Evolutionary conservation across 2,113 vertebrate genomes (phyloP).

Genomic region (Ptychochromis oligacanthus): DNA sequence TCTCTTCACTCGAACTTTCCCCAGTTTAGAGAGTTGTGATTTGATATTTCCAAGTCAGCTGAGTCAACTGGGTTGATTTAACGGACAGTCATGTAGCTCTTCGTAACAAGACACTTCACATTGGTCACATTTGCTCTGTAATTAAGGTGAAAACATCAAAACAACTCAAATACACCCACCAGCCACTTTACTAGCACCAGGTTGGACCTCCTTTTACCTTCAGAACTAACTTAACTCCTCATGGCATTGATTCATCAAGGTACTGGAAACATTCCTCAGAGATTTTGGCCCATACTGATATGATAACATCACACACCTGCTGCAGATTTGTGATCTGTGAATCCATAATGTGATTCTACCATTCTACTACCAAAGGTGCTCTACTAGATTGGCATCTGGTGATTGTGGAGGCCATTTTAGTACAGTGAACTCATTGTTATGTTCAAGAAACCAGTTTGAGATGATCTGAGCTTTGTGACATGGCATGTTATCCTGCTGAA

Average conservation of each 20-base stretch:
- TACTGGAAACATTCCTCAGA: too few species aligned
- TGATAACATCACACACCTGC: too few species aligned
- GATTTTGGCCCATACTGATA: too few species aligned
- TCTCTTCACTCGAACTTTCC: conserved; percentile 5
- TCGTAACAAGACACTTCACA: neutral
- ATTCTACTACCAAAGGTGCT: too few species aligned
- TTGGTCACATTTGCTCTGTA: neutral
- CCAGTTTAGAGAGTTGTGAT: neutral
- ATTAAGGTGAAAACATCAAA: neutral
- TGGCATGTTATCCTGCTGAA: too few species aligned
- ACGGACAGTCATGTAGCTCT: neutral
- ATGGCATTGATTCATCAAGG: too few species aligned
- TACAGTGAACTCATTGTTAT: too few species aligned
- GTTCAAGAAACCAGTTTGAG: too few species aligned
- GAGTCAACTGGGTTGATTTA: neutral
- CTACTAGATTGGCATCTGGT: too few species aligned
- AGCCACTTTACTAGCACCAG: neutral
- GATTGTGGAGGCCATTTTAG: too few species aligned
- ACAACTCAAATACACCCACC: neutral
- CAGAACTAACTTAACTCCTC: neutral
- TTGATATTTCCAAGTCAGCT: neutral
- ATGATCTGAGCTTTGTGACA: neutral
- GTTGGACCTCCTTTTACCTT: neutral
- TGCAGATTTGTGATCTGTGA: too few species aligned
- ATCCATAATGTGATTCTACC: too few species aligned